phyloP scores from a whole-genome alignment of 2,797 vertebrate genomes.

The Protonibea diacanthus region DNA sequence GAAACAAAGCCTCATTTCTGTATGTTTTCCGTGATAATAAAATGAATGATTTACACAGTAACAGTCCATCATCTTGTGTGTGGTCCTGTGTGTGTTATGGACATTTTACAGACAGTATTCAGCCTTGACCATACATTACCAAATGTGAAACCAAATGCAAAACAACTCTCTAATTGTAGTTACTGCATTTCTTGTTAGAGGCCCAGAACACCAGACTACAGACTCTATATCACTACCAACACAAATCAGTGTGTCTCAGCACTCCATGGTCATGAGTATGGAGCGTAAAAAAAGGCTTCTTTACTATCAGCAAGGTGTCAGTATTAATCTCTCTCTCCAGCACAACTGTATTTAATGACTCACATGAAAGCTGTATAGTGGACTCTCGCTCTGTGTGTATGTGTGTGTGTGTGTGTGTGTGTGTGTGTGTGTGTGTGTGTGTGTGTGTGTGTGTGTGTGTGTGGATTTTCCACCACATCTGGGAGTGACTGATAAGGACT shows the following conservation, averaged over 20 bases:
- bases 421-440: neutral
- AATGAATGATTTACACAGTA: neutral
- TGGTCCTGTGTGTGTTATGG: neutral
- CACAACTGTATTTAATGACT: slow-evolving; percentile 35
- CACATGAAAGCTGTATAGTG: slow-evolving; percentile 15
- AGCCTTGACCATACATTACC: neutral
- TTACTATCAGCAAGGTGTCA: slow-evolving; percentile 18
- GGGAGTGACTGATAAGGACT: slow-evolving; percentile 51
- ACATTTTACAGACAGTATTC: neutral
- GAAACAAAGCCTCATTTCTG: neutral
- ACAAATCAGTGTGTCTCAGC: slow-evolving; percentile 13
- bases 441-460: neutral
- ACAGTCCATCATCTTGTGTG: neutral
- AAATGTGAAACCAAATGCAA: neutral
- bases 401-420: neutral
- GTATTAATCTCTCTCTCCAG: slow-evolving; percentile 8
- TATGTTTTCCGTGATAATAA: neutral
- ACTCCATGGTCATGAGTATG: slow-evolving; percentile 9
- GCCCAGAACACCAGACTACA: neutral
- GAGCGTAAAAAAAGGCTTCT: neutral
- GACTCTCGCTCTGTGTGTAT: neutral
- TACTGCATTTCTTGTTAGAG: neutral
- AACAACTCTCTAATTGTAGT: neutral
- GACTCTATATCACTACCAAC: slow-evolving; percentile 2
- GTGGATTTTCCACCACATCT: slow-evolving; percentile 49